A percentile compares a stretch with the other conserved stretches of the same genome.
Evolutionary conservation across 1,140 invertebrate genomes (phyloP).

Genomic region (Eumeta japonica): DNA sequence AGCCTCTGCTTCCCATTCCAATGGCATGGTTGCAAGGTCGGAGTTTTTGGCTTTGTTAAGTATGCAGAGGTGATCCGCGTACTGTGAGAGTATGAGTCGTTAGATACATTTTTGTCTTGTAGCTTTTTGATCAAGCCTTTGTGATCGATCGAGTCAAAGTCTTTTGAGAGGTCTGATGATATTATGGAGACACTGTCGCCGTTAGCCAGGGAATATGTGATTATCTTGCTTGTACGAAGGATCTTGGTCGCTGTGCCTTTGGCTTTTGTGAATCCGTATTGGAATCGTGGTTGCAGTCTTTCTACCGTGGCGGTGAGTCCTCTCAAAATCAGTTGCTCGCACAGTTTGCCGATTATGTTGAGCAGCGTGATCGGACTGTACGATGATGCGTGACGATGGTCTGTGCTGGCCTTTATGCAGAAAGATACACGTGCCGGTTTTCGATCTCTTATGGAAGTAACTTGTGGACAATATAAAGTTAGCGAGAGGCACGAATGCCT

Average conservation of each 20-base stretch:
- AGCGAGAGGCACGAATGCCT: neutral
- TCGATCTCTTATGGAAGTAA: slow-evolving; percentile 6
- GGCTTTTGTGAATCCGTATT: slow-evolving; percentile 4
- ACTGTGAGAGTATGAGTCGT: slow-evolving; percentile 5
- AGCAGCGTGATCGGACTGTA: slow-evolving; percentile 7
- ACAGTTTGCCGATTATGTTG: slow-evolving; percentile 6
- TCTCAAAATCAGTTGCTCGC: slow-evolving; percentile 2
- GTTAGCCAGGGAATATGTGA: slow-evolving; percentile 2
- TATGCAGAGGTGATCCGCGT: slow-evolving; percentile 8
- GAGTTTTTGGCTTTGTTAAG: slow-evolving; percentile 5
- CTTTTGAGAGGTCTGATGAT: slow-evolving; percentile 6
- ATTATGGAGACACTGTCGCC: slow-evolving; percentile 6
- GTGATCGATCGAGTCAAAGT: slow-evolving; percentile 7
- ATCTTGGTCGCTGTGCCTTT: slow-evolving; percentile 6
- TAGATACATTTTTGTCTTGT: slow-evolving; percentile 1
- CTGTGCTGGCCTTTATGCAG: slow-evolving; percentile 4
- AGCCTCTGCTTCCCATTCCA: slow-evolving; percentile 4
- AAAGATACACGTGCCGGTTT: slow-evolving; percentile 4
- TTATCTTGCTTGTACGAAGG: slow-evolving; percentile 3
- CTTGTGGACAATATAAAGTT: slow-evolving; percentile 4
- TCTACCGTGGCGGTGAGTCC: too few relatives aligned
- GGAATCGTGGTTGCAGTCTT: slow-evolving; percentile 1
- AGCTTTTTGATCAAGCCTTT: slow-evolving; percentile 7
- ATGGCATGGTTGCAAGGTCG: slow-evolving; percentile 6
- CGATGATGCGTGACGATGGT: neutral